Evolutionary conservation across 2,113 vertebrate genomes (phyloP).

Genomic region (Patagioenas fasciata): DNA sequence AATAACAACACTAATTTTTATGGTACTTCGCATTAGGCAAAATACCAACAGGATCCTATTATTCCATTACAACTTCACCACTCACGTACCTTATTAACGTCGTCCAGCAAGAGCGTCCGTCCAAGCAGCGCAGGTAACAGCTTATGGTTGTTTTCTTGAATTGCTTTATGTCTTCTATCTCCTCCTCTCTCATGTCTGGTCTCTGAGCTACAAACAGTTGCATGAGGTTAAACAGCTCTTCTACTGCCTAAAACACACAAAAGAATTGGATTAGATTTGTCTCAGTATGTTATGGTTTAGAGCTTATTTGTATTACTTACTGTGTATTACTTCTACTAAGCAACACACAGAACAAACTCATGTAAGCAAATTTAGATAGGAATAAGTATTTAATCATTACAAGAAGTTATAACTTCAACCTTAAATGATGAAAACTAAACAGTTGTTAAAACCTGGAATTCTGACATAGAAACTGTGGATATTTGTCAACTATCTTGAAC

Average conservation of each 20-base stretch:
- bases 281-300: neutral
- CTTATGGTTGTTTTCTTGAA: conserved; percentile 99
- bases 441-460: neutral
- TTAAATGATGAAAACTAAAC: neutral
- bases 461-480: neutral
- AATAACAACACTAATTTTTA: neutral
- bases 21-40: neutral
- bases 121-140: conserved; percentile 98
- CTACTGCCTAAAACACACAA: conserved; percentile 85
- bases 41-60: neutral
- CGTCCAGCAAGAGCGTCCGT: conserved; percentile 98
- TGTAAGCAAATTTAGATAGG: neutral
- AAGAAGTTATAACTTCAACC: neutral
- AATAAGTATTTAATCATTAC: neutral
- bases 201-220: conserved; percentile 97
- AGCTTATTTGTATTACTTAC: neutral
- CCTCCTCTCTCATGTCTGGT: conserved; percentile 95
- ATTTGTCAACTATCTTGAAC: neutral
- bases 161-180: conserved; percentile 95
- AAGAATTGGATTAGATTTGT: neutral
- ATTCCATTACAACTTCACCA: neutral
- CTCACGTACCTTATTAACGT: conserved; percentile 92
- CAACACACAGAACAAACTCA: neutral
- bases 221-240: conserved; percentile 98
- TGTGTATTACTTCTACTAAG: neutral